These are phyloP conservation scores for Dasyprocta punctata DNA, from an alignment of 2,113 vertebrate species.

Conservation along the genomic window DNA sequence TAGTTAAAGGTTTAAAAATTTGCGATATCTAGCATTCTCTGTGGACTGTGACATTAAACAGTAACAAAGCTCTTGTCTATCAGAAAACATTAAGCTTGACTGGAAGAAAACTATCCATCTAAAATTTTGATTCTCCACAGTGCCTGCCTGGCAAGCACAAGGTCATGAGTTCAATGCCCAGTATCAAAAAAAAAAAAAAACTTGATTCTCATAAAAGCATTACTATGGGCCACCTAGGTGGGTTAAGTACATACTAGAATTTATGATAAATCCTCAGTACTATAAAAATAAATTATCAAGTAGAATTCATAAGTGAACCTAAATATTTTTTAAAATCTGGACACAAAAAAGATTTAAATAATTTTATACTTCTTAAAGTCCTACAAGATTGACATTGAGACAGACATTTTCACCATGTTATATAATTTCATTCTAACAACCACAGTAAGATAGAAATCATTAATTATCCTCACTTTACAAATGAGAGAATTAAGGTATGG, in stretches of 20 bases:
- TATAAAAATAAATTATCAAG: neutral
- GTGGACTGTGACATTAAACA: neutral
- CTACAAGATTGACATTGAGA: neutral
- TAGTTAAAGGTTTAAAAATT: constrained; percentile 25
- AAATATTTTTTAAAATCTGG: constrained; percentile 43
- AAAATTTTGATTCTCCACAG: constrained; percentile 31
- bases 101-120: constrained; percentile 40
- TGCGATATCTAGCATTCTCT: neutral
- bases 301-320: neutral
- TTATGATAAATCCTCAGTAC: neutral
- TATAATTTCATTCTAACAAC: constrained; percentile 21
- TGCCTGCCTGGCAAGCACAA: too few relatives aligned
- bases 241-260: neutral
- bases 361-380: constrained; percentile 8
- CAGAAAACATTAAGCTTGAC: neutral
- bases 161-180: too few relatives aligned
- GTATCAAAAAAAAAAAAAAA: neutral
- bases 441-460: neutral
- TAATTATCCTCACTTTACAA: constrained; percentile 38
- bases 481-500: constrained; percentile 30
- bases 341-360: constrained; percentile 58
- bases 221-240: neutral
- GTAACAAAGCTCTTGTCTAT: constrained; percentile 41
- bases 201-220: constrained; percentile 16
- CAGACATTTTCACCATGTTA: constrained; percentile 1